A percentile compares a stretch with the other conserved stretches of the same genome.
Evolutionary conservation across 2,888 invertebrate genomes (phyloP).

Genomic region (Epirrhoe tristata): DNA sequence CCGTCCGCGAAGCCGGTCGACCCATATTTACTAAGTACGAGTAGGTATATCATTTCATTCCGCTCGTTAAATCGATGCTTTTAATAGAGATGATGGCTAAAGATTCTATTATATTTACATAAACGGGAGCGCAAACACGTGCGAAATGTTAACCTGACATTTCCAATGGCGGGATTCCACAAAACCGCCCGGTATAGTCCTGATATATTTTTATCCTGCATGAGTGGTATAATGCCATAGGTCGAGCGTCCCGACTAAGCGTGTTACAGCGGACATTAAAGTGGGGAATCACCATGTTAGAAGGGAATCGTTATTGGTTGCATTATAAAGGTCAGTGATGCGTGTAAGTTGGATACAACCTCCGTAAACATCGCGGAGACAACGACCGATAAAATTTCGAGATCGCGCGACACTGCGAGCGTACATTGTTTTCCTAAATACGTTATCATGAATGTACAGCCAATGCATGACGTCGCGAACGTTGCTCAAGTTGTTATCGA

Average conservation of each 20-base stretch:
- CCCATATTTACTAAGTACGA: slow-evolving; percentile 65
- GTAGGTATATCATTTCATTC: slow-evolving; percentile 63
- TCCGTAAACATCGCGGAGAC: slow-evolving; percentile 65
- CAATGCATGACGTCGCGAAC: slow-evolving; percentile 55
- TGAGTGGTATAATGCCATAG: slow-evolving; percentile 46
- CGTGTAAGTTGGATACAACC: slow-evolving; percentile 51
- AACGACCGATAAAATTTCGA: slow-evolving; percentile 76
- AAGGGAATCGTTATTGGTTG: slow-evolving; percentile 1
- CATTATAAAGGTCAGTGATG: slow-evolving; percentile 24
- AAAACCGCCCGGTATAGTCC: slow-evolving; percentile 44
- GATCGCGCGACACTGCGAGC: slow-evolving; percentile 54
- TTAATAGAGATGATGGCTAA: slow-evolving; percentile 77
- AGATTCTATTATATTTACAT: slow-evolving; percentile 71
- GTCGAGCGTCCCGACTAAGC: slow-evolving; percentile 30
- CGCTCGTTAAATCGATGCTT: slow-evolving; percentile 79
- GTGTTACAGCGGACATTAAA: not conserved
- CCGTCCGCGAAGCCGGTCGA: slow-evolving; percentile 56
- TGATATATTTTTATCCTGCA: slow-evolving; percentile 50
- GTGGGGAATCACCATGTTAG: slow-evolving; percentile 9
- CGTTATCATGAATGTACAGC: slow-evolving; percentile 61
- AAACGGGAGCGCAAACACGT: slow-evolving; percentile 61
- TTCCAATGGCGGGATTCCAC: slow-evolving; percentile 49
- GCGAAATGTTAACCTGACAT: slow-evolving; percentile 67
- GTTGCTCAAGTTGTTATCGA: slow-evolving; percentile 44
- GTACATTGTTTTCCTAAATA: slow-evolving; percentile 61